Base-by-base conservation (phyloP, 2,113 vertebrate genomes). In the Grammomys dolichurus region DNA sequence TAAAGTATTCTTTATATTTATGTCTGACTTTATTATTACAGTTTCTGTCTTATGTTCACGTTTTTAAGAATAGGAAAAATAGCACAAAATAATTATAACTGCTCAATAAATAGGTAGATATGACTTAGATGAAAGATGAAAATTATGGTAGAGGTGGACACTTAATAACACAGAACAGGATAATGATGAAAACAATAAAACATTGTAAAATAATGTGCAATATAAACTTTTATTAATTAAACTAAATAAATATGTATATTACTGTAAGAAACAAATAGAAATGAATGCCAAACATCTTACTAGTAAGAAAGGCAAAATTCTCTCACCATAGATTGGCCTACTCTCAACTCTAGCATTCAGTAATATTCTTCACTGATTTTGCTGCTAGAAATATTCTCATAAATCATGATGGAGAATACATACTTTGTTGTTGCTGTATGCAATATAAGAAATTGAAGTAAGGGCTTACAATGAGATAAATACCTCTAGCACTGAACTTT, bases 351-450 rank as follows among this genome's bases (percentile, higher is more conserved):
- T 56, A 86, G 70, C 75, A 80, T 11, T 70, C 1, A 63, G 1
- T 86, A 86, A 95, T 86, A 9, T 75, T 93, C 7, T 72, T 91
- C 36, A 60, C 58, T 76, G 31, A 26, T 86, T 91, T 96, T 80
- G 14, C 13, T 56, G 43, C 22, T 2, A 26, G 31, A 33, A 28
- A 75, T 85, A 85, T 85, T 22, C 4, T 78, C 13, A 51, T 78
- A 78, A 58, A 81, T 60, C 22, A 33, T 84, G 19, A 40, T 8
- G 26, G 43, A 40, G 26, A 85, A 31, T 8, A 17, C 24, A 82
- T 0, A 14, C 1, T 28, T 43, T 36, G 31, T 46, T 22, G 17
- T 67, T 33, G 17, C 8, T 36, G 63, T 87, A 6, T 86, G 43
- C 40, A 26, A 65, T 46, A 17, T 46, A 46, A 2, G 13, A 86